Conservation (phyloP, 1,140 invertebrate genomes). For the Saccostrea glomerata region DNA sequence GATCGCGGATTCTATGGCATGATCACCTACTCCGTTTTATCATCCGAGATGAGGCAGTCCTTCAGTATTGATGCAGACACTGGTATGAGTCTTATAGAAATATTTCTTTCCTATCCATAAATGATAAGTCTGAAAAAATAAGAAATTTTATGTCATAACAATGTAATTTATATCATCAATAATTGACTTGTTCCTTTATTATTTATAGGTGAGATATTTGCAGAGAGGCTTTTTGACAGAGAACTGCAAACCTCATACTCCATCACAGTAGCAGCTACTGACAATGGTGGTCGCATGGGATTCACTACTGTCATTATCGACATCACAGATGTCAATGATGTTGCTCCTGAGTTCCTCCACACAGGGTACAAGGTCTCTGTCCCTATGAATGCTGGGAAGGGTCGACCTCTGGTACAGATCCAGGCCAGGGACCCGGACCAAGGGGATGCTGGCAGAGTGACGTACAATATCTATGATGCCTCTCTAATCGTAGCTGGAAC, state of each 20-base stretch:
- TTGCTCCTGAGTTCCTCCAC: constrained; percentile 86
- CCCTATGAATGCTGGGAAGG: constrained; percentile 61
- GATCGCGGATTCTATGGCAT: constrained; percentile 89
- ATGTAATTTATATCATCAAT: no score
- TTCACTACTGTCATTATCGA: constrained; percentile 89
- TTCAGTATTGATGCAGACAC: constrained; percentile 88
- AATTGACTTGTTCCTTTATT: not conserved
- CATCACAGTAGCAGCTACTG: constrained; percentile 90
- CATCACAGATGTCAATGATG: constrained; percentile 92
- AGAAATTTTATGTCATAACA: no score
- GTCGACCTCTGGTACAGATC: constrained; percentile 79
- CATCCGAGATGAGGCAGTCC: constrained; percentile 86
- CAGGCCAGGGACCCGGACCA: constrained; percentile 89
- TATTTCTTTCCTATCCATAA: no score
- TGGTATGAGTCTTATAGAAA: constrained; percentile 68
- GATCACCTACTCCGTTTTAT: constrained; percentile 89
- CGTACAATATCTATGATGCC: constrained; percentile 83
- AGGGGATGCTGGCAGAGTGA: constrained; percentile 87
- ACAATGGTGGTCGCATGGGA: constrained; percentile 89
- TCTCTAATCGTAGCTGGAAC: constrained; percentile 68
- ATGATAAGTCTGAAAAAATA: no score
- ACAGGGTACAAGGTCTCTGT: constrained; percentile 72
- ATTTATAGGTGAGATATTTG: constrained; percentile 86
- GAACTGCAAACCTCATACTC: constrained; percentile 88
- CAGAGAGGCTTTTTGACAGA: constrained; percentile 88